A percentile compares a stretch with the other conserved stretches of the same genome.
These are phyloP conservation scores for Armadillidium nasatum DNA, from an alignment of 1,140 invertebrate species.

Conservation along the genomic window DNA sequence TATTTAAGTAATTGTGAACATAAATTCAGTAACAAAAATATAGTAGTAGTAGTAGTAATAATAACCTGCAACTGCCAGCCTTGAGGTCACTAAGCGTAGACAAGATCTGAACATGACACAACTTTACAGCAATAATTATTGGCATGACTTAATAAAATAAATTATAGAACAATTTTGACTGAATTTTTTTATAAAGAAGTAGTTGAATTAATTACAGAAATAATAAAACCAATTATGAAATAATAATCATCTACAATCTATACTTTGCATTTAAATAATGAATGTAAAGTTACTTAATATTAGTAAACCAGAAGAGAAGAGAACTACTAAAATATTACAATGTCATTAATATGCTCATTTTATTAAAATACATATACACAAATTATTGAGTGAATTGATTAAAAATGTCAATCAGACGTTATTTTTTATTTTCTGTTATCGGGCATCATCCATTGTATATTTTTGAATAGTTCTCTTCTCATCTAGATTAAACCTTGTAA, in stretches of 20 bases:
- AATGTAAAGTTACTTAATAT: conserved; percentile 3
- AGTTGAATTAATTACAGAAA: background rate
- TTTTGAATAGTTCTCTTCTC: background rate
- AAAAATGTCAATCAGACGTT: no score
- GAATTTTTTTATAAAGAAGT: background rate
- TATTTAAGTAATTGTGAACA: background rate
- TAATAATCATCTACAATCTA: background rate
- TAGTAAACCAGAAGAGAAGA: background rate
- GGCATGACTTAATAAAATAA: background rate
- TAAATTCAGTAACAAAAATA: background rate
- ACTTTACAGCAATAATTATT: background rate
- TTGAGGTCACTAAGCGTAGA: background rate
- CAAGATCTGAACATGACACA: conserved; percentile 3
- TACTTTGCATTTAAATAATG: conserved; percentile 11
- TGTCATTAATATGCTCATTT: no score
- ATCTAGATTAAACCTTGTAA: background rate
- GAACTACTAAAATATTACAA: background rate
- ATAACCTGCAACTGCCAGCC: background rate
- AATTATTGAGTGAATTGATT: no score
- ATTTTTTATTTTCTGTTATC: no score
- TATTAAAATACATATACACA: no score
- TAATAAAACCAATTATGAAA: background rate
- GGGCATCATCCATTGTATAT: background rate
- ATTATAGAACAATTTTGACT: background rate
- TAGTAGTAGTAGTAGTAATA: background rate